These are phyloP conservation scores for Hycleus cichorii DNA, from an alignment of 1,140 invertebrate genomes.

Conservation along the genomic window DNA sequence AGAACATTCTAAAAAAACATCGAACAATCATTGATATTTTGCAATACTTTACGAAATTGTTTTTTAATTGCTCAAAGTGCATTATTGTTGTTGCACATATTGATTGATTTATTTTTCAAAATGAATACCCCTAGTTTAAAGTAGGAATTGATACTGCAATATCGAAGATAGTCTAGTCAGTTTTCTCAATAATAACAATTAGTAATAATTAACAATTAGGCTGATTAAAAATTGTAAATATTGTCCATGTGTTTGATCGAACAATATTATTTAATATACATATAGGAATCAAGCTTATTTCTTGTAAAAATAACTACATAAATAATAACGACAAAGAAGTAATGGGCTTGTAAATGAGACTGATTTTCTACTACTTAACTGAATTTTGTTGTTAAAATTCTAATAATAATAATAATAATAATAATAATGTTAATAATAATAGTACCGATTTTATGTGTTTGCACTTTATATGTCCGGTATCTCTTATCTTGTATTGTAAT, in stretches of 20 bases:
- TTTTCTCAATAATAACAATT: no score
- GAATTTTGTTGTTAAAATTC: conserved; percentile 17
- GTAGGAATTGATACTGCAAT: no score
- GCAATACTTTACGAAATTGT: neutral
- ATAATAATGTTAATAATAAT: neutral
- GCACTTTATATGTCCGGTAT: conserved; percentile 16
- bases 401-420: neutral
- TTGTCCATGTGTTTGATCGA: no score
- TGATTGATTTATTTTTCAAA: neutral
- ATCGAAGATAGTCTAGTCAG: no score
- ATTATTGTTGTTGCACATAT: conserved; percentile 18
- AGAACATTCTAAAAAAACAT: conserved; percentile 22
- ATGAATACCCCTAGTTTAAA: no score
- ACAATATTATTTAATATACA: neutral
- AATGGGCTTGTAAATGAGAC: conserved; percentile 39
- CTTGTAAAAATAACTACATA: conserved; percentile 5
- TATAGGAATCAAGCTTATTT: conserved; percentile 6
- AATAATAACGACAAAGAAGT: neutral
- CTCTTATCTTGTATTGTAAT: neutral
- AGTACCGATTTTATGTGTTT: conserved; percentile 14
- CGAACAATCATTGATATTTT: conserved; percentile 30
- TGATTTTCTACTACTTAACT: conserved; percentile 38
- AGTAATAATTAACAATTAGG: no score
- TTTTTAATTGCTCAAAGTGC: conserved; percentile 17
- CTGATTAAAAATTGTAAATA: no score